Evolutionary conservation across 2,888 invertebrate species (phyloP).

Genomic region (Mactromeris polynyma): DNA sequence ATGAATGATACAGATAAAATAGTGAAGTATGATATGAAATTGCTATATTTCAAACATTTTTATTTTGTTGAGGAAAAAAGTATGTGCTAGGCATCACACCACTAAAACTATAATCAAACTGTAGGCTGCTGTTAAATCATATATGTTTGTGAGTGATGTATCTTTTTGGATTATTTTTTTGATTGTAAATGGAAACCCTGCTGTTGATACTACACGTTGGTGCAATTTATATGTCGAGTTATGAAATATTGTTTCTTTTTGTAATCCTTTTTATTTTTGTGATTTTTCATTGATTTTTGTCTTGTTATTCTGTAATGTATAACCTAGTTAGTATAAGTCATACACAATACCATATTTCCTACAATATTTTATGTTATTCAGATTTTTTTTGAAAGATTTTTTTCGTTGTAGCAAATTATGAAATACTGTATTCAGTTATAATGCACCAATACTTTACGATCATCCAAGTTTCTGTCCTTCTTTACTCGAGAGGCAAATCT

Average conservation of each 20-base stretch:
- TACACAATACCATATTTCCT: neutral
- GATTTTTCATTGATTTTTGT: neutral
- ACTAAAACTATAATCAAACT: neutral
- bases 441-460: neutral
- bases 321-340: neutral
- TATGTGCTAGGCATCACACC: neutral
- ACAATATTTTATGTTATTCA: neutral
- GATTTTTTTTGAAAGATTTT: neutral
- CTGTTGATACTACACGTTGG: conserved; percentile 5
- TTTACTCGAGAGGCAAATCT: neutral
- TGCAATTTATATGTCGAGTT: conserved; percentile 17
- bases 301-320: neutral
- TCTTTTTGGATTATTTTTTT: neutral
- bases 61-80: neutral
- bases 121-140: neutral
- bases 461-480: neutral
- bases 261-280: neutral
- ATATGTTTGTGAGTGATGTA: neutral
- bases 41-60: neutral
- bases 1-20: too few relatives aligned
- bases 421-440: neutral
- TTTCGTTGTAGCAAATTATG: neutral
- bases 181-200: neutral
- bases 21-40: neutral
- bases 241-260: neutral